phyloP scores from a whole-genome alignment of 2,113 vertebrate species.

The Egretta garzetta region DNA sequence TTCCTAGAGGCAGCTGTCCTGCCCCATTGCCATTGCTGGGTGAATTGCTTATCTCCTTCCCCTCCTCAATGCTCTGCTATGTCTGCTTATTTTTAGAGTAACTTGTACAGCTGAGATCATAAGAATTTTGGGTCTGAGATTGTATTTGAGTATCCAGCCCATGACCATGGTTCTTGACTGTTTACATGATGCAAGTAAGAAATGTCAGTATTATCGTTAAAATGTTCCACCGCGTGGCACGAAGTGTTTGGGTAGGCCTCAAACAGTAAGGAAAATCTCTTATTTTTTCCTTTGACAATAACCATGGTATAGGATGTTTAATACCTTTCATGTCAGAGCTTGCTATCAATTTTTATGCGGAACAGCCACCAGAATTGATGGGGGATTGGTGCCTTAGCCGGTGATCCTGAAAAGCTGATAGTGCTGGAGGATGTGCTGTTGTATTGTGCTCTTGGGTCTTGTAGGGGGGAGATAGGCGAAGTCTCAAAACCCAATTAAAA shows the following conservation, averaged over 20 bases:
- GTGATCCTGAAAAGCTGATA: not conserved
- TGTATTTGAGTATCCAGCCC: not conserved
- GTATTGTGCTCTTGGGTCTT: not conserved
- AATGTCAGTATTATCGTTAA: not conserved
- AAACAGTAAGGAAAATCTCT: not conserved
- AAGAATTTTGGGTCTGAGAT: not conserved
- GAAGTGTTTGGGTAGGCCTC: not conserved
- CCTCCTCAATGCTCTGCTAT: not conserved
- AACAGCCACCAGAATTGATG: not conserved
- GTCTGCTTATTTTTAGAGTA: not conserved
- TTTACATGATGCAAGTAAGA: not conserved
- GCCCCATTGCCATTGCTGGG: not conserved
- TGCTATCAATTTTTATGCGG: not conserved
- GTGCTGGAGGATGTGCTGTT: not conserved
- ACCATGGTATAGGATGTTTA: not conserved
- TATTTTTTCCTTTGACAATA: not conserved
- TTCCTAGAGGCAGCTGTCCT: not conserved
- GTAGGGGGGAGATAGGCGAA: not conserved
- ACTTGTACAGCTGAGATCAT: not conserved
- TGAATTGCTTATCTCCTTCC: not conserved
- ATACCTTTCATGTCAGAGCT: not conserved
- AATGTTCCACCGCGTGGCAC: not conserved
- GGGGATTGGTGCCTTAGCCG: not conserved
- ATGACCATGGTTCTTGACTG: not conserved
- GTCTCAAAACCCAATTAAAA: conserved; percentile 50